These are phyloP conservation scores for Onychostruthus taczanowskii DNA, from an alignment of 2,113 vertebrate species.

Conservation along the genomic window DNA sequence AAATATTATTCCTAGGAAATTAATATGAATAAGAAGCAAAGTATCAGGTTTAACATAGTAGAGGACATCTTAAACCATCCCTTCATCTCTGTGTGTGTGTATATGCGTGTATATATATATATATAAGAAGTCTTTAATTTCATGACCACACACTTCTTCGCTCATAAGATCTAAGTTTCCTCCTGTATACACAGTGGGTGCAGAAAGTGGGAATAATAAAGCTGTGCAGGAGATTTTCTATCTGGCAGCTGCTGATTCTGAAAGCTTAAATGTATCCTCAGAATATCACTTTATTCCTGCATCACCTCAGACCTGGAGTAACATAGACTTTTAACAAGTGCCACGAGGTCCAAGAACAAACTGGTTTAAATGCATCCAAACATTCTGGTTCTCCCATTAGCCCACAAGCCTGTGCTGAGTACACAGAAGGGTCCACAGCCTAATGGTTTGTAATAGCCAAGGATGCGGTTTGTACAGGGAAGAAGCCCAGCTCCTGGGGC, in stretches of 20 bases:
- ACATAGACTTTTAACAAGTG: background rate
- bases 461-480: background rate
- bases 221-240: background rate
- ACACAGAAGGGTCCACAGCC: background rate
- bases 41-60: constrained; percentile 31
- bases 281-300: background rate
- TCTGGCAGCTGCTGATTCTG: background rate
- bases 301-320: background rate
- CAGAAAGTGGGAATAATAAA: constrained; percentile 6
- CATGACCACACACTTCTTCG: constrained; percentile 37
- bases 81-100: background rate
- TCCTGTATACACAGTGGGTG: background rate
- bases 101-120: background rate
- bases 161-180: background rate
- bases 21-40: constrained; percentile 44
- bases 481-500: background rate
- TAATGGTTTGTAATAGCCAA: background rate
- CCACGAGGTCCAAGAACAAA: background rate
- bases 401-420: background rate
- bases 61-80: constrained; percentile 13
- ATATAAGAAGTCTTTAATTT: constrained; percentile 13
- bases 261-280: background rate
- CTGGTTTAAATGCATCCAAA: background rate
- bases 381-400: background rate
- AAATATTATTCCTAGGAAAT: constrained; percentile 65